Conservation (phyloP, 1,140 invertebrate genomes). For the Scaptomyza montana region DNA sequence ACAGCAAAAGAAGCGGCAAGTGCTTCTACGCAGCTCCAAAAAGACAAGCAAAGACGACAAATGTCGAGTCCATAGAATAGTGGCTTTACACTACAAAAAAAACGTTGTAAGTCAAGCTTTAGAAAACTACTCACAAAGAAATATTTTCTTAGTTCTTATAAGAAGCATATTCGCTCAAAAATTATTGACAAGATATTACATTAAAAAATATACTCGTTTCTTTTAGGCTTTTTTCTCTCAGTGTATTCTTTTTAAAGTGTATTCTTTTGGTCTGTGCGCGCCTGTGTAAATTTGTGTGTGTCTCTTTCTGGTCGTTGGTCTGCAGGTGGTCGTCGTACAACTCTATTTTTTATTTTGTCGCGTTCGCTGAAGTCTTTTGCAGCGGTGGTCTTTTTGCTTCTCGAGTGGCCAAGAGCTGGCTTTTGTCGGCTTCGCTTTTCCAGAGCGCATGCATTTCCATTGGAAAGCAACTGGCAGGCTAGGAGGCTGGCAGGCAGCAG, state of each 20-base stretch:
- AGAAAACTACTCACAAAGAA: too few species aligned
- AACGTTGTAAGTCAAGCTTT: too few species aligned
- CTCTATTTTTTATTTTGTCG: constrained; percentile 82
- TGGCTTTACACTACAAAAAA: background rate
- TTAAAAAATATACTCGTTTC: too few species aligned
- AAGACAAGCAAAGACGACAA: constrained; percentile 50
- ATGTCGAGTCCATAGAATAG: constrained; percentile 30
- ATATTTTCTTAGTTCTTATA: too few species aligned
- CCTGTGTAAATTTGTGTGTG: constrained; percentile 24
- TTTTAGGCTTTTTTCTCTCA: background rate
- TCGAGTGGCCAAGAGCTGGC: constrained; percentile 48
- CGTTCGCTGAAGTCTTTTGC: constrained; percentile 71
- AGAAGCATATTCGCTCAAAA: too few species aligned
- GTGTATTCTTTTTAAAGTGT: background rate
- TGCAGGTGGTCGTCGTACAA: constrained; percentile 81
- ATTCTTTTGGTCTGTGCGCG: background rate
- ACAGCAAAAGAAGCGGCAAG: constrained; percentile 51
- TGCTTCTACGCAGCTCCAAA: constrained; percentile 56
- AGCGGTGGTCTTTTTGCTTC: constrained; percentile 71
- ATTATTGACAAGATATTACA: too few species aligned
- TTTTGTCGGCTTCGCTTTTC: constrained; percentile 40
- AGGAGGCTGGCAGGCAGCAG: constrained; percentile 36
- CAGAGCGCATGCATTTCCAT: constrained; percentile 34
- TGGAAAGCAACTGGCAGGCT: constrained; percentile 36
- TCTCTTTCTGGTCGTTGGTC: constrained; percentile 33